Evolutionary conservation across 37 sponge, comb jelly and placozoan genomes (phyloP), one percentile per base, ranked within the genome.

Genomic region (Oscarella lobularis): DNA sequence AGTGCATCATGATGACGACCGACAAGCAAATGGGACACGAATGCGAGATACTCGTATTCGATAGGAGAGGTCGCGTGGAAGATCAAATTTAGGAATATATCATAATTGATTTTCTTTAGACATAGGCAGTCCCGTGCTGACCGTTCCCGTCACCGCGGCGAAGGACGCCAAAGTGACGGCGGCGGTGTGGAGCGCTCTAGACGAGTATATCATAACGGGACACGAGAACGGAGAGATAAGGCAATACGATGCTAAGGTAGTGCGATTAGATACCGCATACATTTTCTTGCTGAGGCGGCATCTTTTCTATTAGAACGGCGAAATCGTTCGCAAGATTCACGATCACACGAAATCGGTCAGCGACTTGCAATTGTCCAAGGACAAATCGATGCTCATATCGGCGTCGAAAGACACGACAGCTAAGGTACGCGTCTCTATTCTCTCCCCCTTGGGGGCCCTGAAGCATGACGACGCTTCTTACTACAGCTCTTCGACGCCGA

Each of bases 111-210:
- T 48, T 27, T 48, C 60, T 27, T 27, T 48, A 27, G 9, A 9
- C 20, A 48, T 20, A 48, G 9, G 9, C 9, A 20, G 60, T 48
- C 60, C 60, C 9, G 20, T 48, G 9, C 60, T 27, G 60, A 27
- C 60, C 14, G 6, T 35, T 34, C 6, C 71, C 29, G 71, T 68
- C 71, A 80, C 73, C 29, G 37, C 41, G 67, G 54, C 72, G 2
- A 69, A 73, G 6, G 84, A 79, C 4, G 55, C 83, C 20, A 86
- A 82, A 66, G 83, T 94, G 37, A 94, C 92, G 33, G 78, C 89
- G 5, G 95, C 89, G 14, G 40, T 85, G 2, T 98, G 99, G 99
- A 95, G 99, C 32, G 78, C 85, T 30, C 80, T 90, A 76, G 99
- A 98, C 40, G 77, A 91, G 73, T 81, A 80, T 54, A 3, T 94